Conservation (phyloP, 2,113 vertebrate genomes). For the Cercopithecus mona region DNA sequence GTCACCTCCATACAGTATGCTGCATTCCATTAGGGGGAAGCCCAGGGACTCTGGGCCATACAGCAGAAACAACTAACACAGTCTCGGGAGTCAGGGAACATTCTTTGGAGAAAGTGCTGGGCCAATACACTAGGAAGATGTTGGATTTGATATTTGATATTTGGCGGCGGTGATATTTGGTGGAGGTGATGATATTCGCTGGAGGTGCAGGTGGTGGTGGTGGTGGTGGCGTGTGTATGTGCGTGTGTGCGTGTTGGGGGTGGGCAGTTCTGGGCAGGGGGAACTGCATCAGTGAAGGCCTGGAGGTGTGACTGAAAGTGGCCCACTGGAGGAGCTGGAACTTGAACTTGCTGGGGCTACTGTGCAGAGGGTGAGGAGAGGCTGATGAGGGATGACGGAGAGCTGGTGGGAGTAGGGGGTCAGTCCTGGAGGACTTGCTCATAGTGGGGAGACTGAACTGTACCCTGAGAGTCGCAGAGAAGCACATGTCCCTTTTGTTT, state of each 20-base stretch:
- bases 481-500: fast-evolving
- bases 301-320: background rate
- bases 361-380: background rate
- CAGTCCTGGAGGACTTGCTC: background rate
- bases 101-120: background rate
- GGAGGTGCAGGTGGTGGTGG: background rate
- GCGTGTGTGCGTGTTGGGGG: background rate
- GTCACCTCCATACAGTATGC: fast-evolving
- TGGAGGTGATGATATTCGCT: background rate
- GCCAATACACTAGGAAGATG: background rate
- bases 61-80: background rate
- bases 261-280: background rate
- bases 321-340: background rate
- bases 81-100: background rate
- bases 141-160: background rate
- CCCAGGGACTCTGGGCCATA: background rate
- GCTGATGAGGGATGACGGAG: background rate
- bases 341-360: background rate
- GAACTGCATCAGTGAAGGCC: background rate
- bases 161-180: background rate
- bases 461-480: fast-evolving
- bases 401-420: background rate
- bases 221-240: too few species aligned
- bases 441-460: background rate
- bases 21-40: background rate